Conservation (phyloP, 2,113 vertebrate species). For the Tetraodon nigroviridis region DNA sequence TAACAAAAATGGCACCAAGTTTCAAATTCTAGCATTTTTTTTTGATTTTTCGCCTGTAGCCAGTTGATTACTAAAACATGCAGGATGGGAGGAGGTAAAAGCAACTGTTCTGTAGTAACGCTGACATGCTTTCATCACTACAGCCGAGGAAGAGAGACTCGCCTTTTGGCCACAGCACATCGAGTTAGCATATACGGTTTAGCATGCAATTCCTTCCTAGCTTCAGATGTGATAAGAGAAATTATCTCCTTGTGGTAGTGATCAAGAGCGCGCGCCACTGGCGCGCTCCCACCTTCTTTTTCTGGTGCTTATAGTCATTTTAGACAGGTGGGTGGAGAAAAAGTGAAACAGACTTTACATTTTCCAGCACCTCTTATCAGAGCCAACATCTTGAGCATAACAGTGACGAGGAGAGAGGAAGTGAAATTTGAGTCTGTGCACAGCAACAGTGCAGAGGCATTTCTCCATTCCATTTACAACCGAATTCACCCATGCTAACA, state of each 20-base stretch:
- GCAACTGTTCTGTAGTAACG: no score
- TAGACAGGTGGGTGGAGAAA: constrained; percentile 65
- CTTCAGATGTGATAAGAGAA: constrained; percentile 29
- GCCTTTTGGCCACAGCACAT: no score
- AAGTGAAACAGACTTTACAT: constrained; percentile 70
- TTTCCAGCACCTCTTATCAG: constrained; percentile 73
- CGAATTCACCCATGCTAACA: constrained; percentile 11
- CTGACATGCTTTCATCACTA: no score
- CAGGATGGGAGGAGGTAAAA: no score
- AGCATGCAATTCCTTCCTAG: constrained; percentile 14
- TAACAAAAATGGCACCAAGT: no score
- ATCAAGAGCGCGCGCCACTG: constrained; percentile 61
- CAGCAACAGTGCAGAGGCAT: constrained; percentile 41
- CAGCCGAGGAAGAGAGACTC: no score
- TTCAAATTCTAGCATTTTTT: no score
- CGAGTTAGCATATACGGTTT: no score
- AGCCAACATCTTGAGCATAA: constrained; percentile 66
- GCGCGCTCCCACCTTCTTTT: constrained; percentile 61
- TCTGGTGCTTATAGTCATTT: constrained; percentile 65
- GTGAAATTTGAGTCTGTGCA: constrained; percentile 63
- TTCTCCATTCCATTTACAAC: constrained; percentile 35
- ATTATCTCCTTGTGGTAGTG: constrained; percentile 30
- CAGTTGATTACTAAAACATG: no score
- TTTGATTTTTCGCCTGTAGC: no score
- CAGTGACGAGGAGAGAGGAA: constrained; percentile 66